phyloP scores from a whole-genome alignment of 2,888 invertebrate genomes.

The Agonopterix heracliana region DNA sequence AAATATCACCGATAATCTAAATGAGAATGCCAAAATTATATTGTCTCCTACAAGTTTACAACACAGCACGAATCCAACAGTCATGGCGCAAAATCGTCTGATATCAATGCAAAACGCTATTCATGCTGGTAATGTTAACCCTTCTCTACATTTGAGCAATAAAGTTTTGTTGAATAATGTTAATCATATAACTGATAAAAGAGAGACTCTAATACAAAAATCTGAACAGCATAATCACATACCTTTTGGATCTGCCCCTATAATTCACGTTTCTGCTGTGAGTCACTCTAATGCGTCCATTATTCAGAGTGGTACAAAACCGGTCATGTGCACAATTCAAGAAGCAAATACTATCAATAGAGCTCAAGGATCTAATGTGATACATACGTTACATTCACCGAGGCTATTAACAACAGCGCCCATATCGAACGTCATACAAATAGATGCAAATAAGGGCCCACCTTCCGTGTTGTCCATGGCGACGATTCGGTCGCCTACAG shows the following conservation, averaged over 20 bases:
- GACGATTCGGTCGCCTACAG: constrained; percentile 47
- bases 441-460: constrained; percentile 50
- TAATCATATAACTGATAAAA: constrained; percentile 47
- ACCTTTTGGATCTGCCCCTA: constrained; percentile 42
- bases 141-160: constrained; percentile 48
- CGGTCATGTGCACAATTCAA: constrained; percentile 45
- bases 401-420: constrained; percentile 48
- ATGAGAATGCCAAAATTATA: constrained; percentile 59
- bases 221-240: constrained; percentile 46
- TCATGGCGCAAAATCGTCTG: constrained; percentile 65
- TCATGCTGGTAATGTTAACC: constrained; percentile 50
- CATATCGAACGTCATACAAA: constrained; percentile 48
- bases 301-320: constrained; percentile 51
- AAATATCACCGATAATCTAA: constrained; percentile 33
- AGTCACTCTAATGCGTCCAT: constrained; percentile 46
- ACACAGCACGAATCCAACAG: constrained; percentile 51
- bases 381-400: constrained; percentile 55
- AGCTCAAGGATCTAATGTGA: constrained; percentile 53
- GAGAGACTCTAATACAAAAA: constrained; percentile 46
- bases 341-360: constrained; percentile 42
- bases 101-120: constrained; percentile 63
- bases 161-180: constrained; percentile 58
- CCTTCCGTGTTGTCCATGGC: constrained; percentile 60
- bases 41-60: constrained; percentile 56
- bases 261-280: constrained; percentile 55